These are phyloP conservation scores for Geodia barretti DNA, from an alignment of 37 sponge, comb jelly and placozoan genomes.

Conservation along the genomic window DNA sequence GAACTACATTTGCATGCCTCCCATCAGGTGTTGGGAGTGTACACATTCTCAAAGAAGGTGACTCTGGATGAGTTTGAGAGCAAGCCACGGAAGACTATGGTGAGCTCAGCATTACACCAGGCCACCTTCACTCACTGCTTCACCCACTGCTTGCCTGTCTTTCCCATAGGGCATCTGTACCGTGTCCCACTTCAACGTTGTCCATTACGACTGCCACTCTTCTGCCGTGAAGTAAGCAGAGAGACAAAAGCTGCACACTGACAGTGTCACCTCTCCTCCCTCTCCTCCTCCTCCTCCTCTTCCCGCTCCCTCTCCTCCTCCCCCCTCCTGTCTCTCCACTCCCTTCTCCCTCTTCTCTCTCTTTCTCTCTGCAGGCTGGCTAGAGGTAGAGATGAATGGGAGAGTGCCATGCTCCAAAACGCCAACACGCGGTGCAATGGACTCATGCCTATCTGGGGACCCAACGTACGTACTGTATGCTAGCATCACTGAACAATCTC, in stretches of 20 bases:
- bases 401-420: conserved; percentile 92
- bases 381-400: conserved; percentile 90
- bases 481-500: too few relatives aligned
- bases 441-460: conserved; percentile 95
- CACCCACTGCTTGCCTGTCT: neutral
- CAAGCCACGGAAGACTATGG: conserved; percentile 74
- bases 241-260: neutral
- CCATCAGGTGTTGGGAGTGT: conserved; percentile 89
- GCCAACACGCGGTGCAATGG: conserved; percentile 94
- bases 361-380: conserved; percentile 52
- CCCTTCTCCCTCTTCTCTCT: neutral
- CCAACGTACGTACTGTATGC: too few relatives aligned
- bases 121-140: neutral
- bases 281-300: neutral
- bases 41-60: conserved; percentile 82
- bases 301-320: neutral
- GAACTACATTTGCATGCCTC: too few relatives aligned
- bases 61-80: conserved; percentile 93
- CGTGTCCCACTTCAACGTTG: conserved; percentile 93
- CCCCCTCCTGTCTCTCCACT: neutral
- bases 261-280: neutral
- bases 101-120: neutral
- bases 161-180: conserved; percentile 67
- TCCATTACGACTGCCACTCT: conserved; percentile 92
- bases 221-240: conserved; percentile 79